A percentile compares a stretch with the other conserved stretches of the same genome.
phyloP scores from a whole-genome alignment of 2,888 invertebrate species.

The Nemapogon koenigi region DNA sequence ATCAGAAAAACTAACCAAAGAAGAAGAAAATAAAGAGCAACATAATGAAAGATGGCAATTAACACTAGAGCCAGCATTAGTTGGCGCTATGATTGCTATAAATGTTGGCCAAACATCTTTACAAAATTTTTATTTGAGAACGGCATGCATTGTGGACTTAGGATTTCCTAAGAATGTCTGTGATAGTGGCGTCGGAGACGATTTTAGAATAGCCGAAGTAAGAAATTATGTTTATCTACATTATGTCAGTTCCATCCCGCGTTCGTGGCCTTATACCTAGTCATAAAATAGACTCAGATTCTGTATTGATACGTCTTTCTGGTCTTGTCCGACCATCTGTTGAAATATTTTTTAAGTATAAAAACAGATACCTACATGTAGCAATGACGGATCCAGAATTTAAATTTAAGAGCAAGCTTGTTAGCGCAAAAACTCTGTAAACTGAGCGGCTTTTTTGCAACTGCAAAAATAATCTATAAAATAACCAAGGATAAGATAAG shows the following conservation, averaged over 20 bases:
- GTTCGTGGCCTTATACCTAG: background rate
- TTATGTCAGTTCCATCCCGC: background rate
- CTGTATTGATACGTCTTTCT: too few relatives aligned
- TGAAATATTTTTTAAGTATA: too few relatives aligned
- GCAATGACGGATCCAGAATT: too few relatives aligned
- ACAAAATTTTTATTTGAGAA: conserved; percentile 76
- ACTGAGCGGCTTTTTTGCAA: too few relatives aligned
- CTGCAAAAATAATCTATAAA: too few relatives aligned
- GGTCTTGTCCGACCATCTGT: too few relatives aligned
- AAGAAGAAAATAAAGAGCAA: background rate
- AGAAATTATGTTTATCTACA: conserved; percentile 9
- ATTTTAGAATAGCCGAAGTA: conserved; percentile 43
- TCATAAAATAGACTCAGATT: background rate
- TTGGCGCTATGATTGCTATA: conserved; percentile 69
- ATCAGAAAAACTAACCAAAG: too few relatives aligned
- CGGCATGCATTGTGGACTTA: conserved; percentile 76
- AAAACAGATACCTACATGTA: too few relatives aligned
- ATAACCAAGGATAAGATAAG: too few relatives aligned
- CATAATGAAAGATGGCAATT: conserved; percentile 40
- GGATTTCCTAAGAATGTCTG: conserved; percentile 68
- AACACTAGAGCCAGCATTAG: conserved; percentile 74
- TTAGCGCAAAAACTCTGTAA: too few relatives aligned
- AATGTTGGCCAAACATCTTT: conserved; percentile 70
- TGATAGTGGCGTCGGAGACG: conserved; percentile 55
- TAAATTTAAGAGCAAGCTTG: too few relatives aligned